Percentiles rank a stretch among this genome's conserved stretches.
Conservation (phyloP, 2,113 vertebrate species). For the Anser brachyrhynchus region DNA sequence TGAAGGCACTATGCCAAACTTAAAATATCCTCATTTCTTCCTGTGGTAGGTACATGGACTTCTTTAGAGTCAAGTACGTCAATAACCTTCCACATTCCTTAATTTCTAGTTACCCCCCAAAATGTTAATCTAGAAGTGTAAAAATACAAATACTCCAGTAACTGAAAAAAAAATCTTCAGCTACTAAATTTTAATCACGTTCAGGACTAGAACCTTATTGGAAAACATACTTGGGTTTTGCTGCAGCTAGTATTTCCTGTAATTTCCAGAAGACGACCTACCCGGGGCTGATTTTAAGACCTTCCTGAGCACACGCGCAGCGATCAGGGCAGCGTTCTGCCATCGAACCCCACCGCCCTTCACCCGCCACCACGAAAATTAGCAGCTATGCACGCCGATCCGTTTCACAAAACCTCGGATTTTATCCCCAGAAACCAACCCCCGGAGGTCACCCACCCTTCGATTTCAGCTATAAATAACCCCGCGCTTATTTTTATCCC, state of each 20-base stretch:
- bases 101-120: neutral
- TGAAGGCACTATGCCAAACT: neutral
- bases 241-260: neutral
- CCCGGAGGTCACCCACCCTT: neutral
- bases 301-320: neutral
- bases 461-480: rapidly evolving
- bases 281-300: neutral
- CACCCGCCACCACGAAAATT: neutral
- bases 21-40: neutral
- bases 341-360: neutral
- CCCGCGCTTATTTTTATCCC: neutral
- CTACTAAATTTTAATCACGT: neutral
- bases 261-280: neutral
- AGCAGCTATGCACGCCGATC: rapidly evolving
- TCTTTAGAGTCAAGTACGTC: neutral
- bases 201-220: neutral
- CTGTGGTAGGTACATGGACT: neutral
- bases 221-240: neutral
- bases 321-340: neutral
- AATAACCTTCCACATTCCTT: neutral
- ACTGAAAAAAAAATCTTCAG: neutral
- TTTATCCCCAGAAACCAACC: neutral
- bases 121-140: neutral
- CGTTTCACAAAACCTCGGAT: neutral
- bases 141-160: neutral